A percentile compares a stretch with the other conserved stretches of the same genome.
Evolutionary conservation across 2,888 invertebrate species (phyloP).

Genomic region (Blera fallax): DNA sequence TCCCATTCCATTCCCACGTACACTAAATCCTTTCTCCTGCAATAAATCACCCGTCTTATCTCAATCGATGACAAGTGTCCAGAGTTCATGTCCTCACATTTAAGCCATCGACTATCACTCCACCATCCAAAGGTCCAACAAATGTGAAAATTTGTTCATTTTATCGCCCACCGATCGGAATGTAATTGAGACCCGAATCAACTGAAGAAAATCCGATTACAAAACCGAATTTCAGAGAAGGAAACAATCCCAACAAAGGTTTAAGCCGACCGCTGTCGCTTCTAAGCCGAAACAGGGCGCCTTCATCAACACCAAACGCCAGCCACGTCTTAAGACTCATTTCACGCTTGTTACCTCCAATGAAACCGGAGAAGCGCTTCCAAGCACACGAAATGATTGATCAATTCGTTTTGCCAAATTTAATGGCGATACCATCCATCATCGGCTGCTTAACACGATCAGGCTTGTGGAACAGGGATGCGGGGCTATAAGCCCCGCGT

Average conservation of each 20-base stretch:
- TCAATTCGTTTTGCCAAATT: constrained; percentile 73
- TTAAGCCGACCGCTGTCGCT: constrained; percentile 14
- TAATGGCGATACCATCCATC: constrained; percentile 69
- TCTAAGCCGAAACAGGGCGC: constrained; percentile 39
- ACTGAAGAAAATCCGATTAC: constrained; percentile 34
- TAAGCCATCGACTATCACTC: constrained; percentile 25
- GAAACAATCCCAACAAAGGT: background rate
- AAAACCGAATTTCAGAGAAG: background rate
- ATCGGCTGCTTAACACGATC: constrained; percentile 54
- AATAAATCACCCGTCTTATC: constrained; percentile 48
- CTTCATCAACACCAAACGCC: constrained; percentile 67
- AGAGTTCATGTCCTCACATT: constrained; percentile 61
- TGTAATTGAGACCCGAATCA: constrained; percentile 19
- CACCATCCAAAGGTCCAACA: background rate
- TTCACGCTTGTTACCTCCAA: constrained; percentile 68
- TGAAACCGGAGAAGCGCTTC: constrained; percentile 60
- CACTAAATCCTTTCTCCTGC: background rate
- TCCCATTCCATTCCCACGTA: background rate
- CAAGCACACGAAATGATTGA: constrained; percentile 63
- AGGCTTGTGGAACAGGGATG: background rate
- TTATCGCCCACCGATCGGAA: constrained; percentile 47
- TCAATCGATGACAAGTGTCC: constrained; percentile 60
- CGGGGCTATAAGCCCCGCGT: background rate
- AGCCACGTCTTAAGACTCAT: constrained; percentile 57
- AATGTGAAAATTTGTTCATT: constrained; percentile 17